Conservation (phyloP, 1,140 invertebrate genomes). For the Neocloeon triangulifer region DNA sequence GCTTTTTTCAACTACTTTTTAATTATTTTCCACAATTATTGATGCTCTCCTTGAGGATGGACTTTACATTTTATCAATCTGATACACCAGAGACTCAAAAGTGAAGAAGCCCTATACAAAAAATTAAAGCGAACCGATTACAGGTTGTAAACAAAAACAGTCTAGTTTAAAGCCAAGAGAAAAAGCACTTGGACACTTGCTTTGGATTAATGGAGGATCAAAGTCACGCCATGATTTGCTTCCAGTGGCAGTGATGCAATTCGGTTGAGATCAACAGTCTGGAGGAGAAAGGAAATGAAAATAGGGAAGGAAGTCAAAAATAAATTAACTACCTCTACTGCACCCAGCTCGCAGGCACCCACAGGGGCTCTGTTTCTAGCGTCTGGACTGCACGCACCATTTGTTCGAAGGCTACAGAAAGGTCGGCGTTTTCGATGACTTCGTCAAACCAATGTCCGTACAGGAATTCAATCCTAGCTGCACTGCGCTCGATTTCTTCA, state of each 20-base stretch:
- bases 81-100: too few species aligned
- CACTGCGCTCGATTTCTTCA: slow-evolving; percentile 64
- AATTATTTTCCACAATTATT: too few species aligned
- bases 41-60: too few species aligned
- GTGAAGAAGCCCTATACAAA: too few species aligned
- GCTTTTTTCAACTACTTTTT: too few species aligned
- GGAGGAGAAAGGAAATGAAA: slow-evolving; percentile 1
- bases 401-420: slow-evolving; percentile 68
- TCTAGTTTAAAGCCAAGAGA: too few species aligned
- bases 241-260: too few species aligned
- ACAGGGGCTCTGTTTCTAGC: slow-evolving; percentile 81
- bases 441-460: slow-evolving; percentile 93
- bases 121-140: too few species aligned
- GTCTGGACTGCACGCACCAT: slow-evolving; percentile 57
- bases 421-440: slow-evolving; percentile 73
- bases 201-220: slow-evolving; percentile 14
- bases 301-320: slow-evolving; percentile 2
- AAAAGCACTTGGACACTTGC: too few species aligned
- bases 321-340: slow-evolving; percentile 41
- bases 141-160: too few species aligned
- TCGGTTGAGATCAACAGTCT: too few species aligned
- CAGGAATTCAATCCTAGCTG: slow-evolving; percentile 75
- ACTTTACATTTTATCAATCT: too few species aligned
- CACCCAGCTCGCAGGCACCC: slow-evolving; percentile 91
- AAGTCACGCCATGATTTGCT: slow-evolving; percentile 9